Base-by-base conservation (phyloP, 2,113 vertebrate genomes). In the Junco hyemalis region DNA sequence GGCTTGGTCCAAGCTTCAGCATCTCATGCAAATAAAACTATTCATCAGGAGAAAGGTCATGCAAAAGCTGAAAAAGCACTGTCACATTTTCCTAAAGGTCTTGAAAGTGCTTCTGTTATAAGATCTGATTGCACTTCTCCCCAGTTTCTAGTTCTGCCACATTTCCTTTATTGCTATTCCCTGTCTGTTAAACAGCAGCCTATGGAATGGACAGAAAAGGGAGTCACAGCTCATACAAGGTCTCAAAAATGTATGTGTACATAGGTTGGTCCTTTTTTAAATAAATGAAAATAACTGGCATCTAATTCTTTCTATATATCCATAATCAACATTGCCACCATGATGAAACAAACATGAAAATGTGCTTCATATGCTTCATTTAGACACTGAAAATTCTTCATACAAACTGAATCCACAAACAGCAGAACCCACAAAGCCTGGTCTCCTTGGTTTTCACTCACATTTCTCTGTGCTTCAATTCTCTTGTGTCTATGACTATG, bases 201-300 rank as follows among this genome's bases (percentile, higher is more conserved):
- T 72, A 28, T 18, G 47, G 12, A 24, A 73, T 6, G 14, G 40
- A 48, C 33, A 70, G 60, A 71, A 87, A 66, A 50, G 33, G 28
- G 35, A 74, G 19, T 15, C 6, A 5, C 2, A 93, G 36, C 24
- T 53, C 23, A 53, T 14, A 25, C 3, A 48, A 83, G 31, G 33
- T 70, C 28, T 48, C 19, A 70, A 7, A 11, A 0, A 1, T 6
- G 19, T 9, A 8, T 2, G 2, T 19, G 6, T 31, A 57, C 45
- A n/a, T 7, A 79, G 18, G 12, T 14, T 48, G 4, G 44, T 24
- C 13, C 36, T 45, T 63, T 50, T 23, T 19, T 25, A 74, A 71
- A 50, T 3, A 63, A 59, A 73, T 33, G 5, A 73, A 66, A 88
- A 48, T 3, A 57, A 84, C 38, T 6, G 2, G 24, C 51, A 53